A percentile compares a stretch with the other conserved stretches of the same genome.
Evolutionary conservation across 2,797 vertebrate species (phyloP).

Genomic region (Naso thynnoides): DNA sequence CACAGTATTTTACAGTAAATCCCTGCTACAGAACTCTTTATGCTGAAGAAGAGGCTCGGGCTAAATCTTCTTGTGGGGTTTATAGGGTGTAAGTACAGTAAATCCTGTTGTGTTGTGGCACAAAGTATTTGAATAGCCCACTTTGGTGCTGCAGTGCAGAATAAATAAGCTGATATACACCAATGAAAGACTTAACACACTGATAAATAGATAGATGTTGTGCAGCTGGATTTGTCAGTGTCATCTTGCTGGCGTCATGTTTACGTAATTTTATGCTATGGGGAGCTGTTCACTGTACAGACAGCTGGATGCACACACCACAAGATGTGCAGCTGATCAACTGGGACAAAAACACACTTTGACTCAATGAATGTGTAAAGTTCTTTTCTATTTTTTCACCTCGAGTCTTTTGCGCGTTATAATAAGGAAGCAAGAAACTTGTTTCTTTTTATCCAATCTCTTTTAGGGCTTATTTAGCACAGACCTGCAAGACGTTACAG

Average conservation of each 20-base stretch:
- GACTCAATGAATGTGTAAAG: background rate
- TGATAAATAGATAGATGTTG: background rate
- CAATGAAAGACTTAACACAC: background rate
- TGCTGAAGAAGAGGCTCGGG: background rate
- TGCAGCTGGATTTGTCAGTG: conserved; percentile 10
- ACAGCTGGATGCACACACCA: background rate
- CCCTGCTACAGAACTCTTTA: background rate
- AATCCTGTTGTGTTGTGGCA: background rate
- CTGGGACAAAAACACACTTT: background rate
- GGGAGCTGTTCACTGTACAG: background rate
- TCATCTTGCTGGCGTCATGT: background rate
- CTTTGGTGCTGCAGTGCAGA: background rate
- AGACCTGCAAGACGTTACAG: background rate
- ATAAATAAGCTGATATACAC: conserved; percentile 5
- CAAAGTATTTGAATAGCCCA: background rate
- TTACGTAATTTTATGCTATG: conserved; percentile 2
- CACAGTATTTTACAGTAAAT: background rate
- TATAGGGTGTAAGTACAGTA: background rate
- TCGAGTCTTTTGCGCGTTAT: background rate
- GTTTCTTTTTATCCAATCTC: background rate
- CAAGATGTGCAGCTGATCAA: background rate
- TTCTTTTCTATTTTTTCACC: background rate
- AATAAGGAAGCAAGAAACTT: background rate
- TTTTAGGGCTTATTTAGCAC: background rate
- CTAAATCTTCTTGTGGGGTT: background rate